phyloP scores from a whole-genome alignment of 2,888 invertebrate genomes.

The Diarsia brunnea region DNA sequence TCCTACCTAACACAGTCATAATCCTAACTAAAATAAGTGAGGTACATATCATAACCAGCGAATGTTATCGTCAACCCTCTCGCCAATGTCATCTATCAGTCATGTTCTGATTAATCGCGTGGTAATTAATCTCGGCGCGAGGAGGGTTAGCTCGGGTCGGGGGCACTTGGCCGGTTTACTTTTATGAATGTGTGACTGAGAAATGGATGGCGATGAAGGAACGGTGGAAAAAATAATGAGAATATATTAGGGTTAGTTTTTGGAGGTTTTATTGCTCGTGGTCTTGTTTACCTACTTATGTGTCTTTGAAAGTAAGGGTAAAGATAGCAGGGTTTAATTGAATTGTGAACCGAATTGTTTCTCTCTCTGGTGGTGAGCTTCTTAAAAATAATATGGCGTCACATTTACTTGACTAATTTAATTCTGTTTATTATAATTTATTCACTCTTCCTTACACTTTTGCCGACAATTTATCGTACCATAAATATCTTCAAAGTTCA shows the following conservation, averaged over 20 bases:
- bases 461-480: neutral
- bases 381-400: neutral
- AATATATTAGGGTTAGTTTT: neutral
- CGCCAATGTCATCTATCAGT: slow-evolving; percentile 53
- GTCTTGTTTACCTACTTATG: neutral
- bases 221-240: neutral
- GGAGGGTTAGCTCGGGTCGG: slow-evolving; percentile 48
- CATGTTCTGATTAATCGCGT: slow-evolving; percentile 64
- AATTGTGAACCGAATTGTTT: neutral
- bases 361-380: neutral
- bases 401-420: neutral
- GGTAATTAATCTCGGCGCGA: slow-evolving; percentile 64
- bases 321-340: neutral
- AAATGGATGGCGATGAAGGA: neutral
- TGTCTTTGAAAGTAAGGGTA: neutral
- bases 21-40: slow-evolving; percentile 29
- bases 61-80: slow-evolving; percentile 51
- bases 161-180: neutral
- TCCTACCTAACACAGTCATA: slow-evolving; percentile 22
- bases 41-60: neutral
- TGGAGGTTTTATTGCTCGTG: neutral
- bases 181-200: slow-evolving; percentile 39
- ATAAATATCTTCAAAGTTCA: neutral
- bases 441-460: neutral
- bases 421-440: neutral